phyloP scores from a whole-genome alignment of 2,797 vertebrate species.

The Oreochromis grahami region DNA sequence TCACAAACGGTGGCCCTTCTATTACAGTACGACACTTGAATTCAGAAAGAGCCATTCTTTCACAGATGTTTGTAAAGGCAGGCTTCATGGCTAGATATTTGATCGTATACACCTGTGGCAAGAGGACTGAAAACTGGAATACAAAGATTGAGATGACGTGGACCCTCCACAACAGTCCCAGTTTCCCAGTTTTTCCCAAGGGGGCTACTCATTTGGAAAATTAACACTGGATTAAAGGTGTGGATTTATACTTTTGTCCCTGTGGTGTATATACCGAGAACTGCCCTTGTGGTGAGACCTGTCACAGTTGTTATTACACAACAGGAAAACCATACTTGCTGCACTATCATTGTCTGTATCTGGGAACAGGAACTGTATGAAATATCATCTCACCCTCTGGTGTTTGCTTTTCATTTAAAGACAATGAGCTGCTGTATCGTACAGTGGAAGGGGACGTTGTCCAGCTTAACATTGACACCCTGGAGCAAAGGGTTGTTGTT shows the following conservation, averaged over 20 bases:
- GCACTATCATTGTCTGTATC: background rate
- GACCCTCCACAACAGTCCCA: background rate
- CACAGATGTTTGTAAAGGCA: background rate
- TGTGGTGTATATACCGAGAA: background rate
- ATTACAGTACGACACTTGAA: background rate
- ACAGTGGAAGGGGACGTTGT: slow-evolving; percentile 84
- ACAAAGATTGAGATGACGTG: background rate
- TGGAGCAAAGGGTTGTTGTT: slow-evolving; percentile 77
- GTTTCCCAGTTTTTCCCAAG: background rate
- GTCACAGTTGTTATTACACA: background rate
- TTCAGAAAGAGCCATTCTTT: background rate
- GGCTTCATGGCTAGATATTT: background rate
- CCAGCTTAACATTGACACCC: slow-evolving; percentile 79
- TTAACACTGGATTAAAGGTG: background rate
- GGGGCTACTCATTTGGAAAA: background rate
- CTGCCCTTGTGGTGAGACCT: background rate
- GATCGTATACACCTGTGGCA: background rate
- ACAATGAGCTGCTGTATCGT: slow-evolving; percentile 87
- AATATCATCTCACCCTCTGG: background rate
- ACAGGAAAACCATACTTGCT: background rate
- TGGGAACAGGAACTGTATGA: background rate
- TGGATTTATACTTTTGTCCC: background rate
- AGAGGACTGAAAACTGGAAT: background rate
- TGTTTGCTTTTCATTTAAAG: slow-evolving; percentile 60
- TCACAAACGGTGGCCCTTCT: background rate